Evolutionary conservation across 2,888 invertebrate species (phyloP), one percentile per base, ranked within the genome.

Genomic region (Eupithecia dodoneata): DNA sequence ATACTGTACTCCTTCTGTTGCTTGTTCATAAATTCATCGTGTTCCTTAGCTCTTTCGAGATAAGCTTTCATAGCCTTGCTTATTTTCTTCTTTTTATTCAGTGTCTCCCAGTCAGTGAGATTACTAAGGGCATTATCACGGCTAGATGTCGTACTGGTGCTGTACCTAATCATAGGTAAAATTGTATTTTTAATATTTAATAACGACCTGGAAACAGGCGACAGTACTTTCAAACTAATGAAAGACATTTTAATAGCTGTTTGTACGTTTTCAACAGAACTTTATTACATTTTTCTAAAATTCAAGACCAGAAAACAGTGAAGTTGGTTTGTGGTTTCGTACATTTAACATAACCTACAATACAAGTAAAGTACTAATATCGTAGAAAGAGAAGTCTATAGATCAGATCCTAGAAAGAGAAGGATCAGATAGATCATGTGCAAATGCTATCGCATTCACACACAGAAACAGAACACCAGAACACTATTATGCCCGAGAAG

Each of bases 41-140:
- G 97, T 86, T 97, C 96, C 85, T 95, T 95, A 9, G 98, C 97
- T 86, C 98, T 95, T 89, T 98, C 97, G 79, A 99, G 94, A 90
- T 99, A 99, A 0, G 97, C 96, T 90, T 96, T 96, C 99, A 99
- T 99, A 9, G 98, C 98, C 94, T 97, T 98, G 90, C 97, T 98
- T 5, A 97, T 95, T 87, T 96, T 96, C 85, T 96, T 96, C 84
- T 96, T 96, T 82, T 92, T 93, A 73, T 86, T 92, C 55, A 94
- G 83, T 15, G 92, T 91, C 82, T 94, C 94, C 93, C 94, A 95
- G 79, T 94, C 92, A 5, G 92, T 91, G 72, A 92, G 84, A 79
- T 88, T 89, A 80, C 90, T 86, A 42, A 88, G 84, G 76, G 85
- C 84, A 85, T 89, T 86, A 49, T 86, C 83, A 3, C 85, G 59